Percentiles rank a stretch among this genome's conserved stretches.
phyloP scores from a whole-genome alignment of 2,113 vertebrate species.

The Caretta caretta region DNA sequence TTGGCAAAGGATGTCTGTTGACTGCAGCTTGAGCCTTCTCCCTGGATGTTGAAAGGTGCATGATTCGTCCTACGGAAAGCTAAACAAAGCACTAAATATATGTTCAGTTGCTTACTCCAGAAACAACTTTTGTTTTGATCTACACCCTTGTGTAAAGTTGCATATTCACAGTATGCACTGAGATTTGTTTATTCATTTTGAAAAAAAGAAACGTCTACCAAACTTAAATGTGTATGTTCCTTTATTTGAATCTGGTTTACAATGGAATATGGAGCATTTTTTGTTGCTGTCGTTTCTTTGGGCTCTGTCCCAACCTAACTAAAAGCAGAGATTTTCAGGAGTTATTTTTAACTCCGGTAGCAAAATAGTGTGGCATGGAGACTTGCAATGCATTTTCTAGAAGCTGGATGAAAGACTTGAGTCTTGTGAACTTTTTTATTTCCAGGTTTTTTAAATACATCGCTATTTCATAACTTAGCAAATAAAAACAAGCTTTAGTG shows the following conservation, averaged over 20 bases:
- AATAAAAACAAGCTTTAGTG: neutral
- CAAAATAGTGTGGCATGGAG: neutral
- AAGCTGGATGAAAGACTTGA: neutral
- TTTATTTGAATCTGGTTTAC: neutral
- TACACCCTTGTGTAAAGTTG: neutral
- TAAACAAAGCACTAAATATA: neutral
- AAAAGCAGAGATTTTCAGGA: neutral
- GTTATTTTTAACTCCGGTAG: neutral
- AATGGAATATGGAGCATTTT: neutral
- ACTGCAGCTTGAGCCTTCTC: neutral
- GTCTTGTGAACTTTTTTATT: neutral
- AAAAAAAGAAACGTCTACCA: neutral
- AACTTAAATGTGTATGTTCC: neutral
- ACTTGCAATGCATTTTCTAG: neutral
- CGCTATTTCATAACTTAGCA: too few relatives aligned
- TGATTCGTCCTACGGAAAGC: neutral
- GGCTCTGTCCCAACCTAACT: neutral
- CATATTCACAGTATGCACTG: neutral
- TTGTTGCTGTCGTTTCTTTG: neutral
- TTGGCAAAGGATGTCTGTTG: neutral
- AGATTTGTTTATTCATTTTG: neutral
- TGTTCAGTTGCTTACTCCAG: neutral
- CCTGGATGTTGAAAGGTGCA: neutral
- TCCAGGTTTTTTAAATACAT: neutral
- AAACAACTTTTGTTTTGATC: neutral